phyloP scores from a whole-genome alignment of 2,888 invertebrate species.

The Heterodera filipjevi region DNA sequence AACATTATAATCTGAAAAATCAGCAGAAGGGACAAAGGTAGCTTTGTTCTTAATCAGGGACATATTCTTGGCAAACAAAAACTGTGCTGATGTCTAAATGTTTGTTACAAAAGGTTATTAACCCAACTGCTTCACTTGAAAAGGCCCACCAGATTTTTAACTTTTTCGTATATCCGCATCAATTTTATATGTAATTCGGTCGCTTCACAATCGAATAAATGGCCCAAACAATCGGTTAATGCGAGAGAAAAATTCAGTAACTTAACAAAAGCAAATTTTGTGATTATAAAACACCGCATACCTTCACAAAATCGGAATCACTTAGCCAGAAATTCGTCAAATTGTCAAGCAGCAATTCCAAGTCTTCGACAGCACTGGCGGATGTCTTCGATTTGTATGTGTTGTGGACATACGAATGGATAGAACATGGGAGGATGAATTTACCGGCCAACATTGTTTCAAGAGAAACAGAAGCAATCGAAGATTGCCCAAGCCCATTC shows the following conservation, averaged over 20 bases:
- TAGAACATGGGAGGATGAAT: constrained; percentile 4
- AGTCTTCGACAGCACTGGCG: not conserved
- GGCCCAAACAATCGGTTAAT: constrained; percentile 25
- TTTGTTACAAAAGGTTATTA: not conserved
- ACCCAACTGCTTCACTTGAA: not conserved
- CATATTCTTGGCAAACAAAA: not conserved
- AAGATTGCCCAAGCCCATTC: not conserved
- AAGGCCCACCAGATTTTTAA: not conserved
- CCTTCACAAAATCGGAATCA: constrained; percentile 14
- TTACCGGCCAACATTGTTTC: constrained; percentile 10
- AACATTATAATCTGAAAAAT: constrained; percentile 12
- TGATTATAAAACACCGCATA: not conserved
- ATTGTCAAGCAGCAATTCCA: not conserved
- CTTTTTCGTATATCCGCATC: not conserved
- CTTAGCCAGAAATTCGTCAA: not conserved
- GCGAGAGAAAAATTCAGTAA: constrained; percentile 26
- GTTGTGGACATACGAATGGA: not conserved
- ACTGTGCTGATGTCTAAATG: not conserved
- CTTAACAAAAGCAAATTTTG: not conserved
- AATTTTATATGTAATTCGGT: constrained; percentile 7
- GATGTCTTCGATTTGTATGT: not conserved
- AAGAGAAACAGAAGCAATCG: not conserved
- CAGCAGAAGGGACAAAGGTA: not conserved
- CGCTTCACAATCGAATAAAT: not conserved
- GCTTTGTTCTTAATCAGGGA: not conserved